These are phyloP conservation scores for Lucinisca nassula DNA, from an alignment of 2,888 invertebrate species.

Conservation along the genomic window DNA sequence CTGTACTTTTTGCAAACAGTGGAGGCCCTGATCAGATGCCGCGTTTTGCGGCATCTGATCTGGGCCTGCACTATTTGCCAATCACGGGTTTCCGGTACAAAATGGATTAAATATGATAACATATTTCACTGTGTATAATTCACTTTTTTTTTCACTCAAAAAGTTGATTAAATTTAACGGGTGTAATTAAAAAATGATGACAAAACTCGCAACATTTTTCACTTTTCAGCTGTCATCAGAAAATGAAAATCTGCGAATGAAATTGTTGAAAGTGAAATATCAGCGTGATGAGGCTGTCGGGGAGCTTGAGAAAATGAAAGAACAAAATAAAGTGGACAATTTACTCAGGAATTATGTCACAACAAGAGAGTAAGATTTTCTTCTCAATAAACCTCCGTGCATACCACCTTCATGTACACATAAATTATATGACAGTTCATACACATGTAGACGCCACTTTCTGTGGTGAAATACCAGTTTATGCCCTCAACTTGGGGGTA, in stretches of 20 bases:
- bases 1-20: too few species aligned
- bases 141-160: too few species aligned
- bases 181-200: too few species aligned
- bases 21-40: background rate
- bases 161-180: too few species aligned
- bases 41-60: background rate
- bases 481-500: too few species aligned
- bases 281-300: slow-evolving; percentile 72
- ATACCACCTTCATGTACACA: too few species aligned
- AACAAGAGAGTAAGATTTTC: slow-evolving; percentile 78
- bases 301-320: slow-evolving; percentile 72
- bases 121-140: too few species aligned
- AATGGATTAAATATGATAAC: background rate
- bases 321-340: slow-evolving; percentile 69
- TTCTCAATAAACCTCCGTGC: too few species aligned
- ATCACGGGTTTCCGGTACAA: background rate
- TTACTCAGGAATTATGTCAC: slow-evolving; percentile 77
- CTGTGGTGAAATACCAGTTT: too few species aligned
- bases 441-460: too few species aligned
- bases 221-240: slow-evolving; percentile 75
- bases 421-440: too few species aligned
- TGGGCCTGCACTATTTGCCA: background rate
- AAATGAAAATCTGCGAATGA: slow-evolving; percentile 78
- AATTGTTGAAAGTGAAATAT: slow-evolving; percentile 72
- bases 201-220: background rate